These are phyloP conservation scores for Conopomorpha cramerella DNA, from an alignment of 1,140 invertebrate species.

Conservation along the genomic window DNA sequence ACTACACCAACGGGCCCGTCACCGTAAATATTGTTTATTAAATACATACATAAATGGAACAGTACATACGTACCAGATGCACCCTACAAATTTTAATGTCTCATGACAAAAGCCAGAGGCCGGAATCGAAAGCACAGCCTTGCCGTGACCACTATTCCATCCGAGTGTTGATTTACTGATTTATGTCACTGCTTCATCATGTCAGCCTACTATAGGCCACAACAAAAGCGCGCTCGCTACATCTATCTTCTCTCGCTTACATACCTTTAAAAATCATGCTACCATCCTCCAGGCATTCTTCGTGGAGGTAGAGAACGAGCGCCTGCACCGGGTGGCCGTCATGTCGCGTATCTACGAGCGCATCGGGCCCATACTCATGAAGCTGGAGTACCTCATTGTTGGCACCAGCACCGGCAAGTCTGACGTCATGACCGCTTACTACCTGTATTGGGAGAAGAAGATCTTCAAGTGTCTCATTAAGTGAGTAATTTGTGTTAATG, in stretches of 20 bases:
- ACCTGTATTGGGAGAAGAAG: slow-evolving; percentile 72
- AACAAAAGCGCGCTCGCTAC: too few species aligned
- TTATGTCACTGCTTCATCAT: too few species aligned
- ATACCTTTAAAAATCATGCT: background rate
- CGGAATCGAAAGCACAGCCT: too few species aligned
- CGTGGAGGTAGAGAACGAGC: slow-evolving; percentile 66
- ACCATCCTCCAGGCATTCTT: slow-evolving; percentile 65
- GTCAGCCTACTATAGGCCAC: too few species aligned
- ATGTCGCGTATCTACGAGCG: slow-evolving; percentile 74
- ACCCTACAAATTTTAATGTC: too few species aligned
- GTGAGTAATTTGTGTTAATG: slow-evolving; percentile 13
- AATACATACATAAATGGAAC: too few species aligned
- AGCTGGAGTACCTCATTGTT: slow-evolving; percentile 78
- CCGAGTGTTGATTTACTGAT: too few species aligned
- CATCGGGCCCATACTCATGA: slow-evolving; percentile 77
- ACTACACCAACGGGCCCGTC: too few species aligned
- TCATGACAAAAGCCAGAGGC: too few species aligned
- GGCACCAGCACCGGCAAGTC: slow-evolving; percentile 68
- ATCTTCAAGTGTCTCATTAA: slow-evolving; percentile 59
- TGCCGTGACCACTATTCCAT: too few species aligned
- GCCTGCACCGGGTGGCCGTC: slow-evolving; percentile 67
- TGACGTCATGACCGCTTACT: slow-evolving; percentile 68
- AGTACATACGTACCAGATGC: too few species aligned
- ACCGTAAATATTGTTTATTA: too few species aligned
- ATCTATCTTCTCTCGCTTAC: background rate